These are phyloP conservation scores for Campylomormyrus numenius DNA, from an alignment of 2,113 vertebrate species.

Conservation along the genomic window DNA sequence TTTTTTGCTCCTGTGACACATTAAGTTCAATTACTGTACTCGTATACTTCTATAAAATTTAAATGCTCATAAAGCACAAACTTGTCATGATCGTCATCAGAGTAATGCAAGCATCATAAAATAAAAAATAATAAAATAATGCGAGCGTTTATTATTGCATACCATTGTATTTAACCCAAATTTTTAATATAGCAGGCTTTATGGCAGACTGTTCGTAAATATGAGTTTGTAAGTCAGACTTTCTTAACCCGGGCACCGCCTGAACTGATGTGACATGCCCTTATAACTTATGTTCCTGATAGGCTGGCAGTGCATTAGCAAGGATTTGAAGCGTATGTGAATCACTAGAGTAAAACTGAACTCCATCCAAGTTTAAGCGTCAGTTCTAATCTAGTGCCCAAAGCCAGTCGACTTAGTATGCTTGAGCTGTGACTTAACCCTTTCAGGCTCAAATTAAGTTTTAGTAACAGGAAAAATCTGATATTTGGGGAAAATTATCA, in stretches of 20 bases:
- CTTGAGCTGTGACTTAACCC: background rate
- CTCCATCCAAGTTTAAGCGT: background rate
- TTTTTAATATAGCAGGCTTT: background rate
- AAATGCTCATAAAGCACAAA: background rate
- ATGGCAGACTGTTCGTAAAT: background rate
- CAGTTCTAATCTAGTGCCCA: background rate
- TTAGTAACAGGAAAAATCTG: no score
- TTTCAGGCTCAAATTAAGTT: no score
- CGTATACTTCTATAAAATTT: background rate
- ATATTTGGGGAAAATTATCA: no score
- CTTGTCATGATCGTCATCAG: background rate
- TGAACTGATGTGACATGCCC: background rate
- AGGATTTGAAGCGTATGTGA: background rate
- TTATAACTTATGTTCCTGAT: background rate
- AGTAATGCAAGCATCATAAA: background rate
- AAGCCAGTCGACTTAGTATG: background rate
- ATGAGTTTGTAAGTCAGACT: background rate
- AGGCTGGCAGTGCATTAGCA: background rate
- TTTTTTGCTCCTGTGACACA: background rate
- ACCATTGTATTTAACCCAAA: background rate
- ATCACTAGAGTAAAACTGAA: background rate
- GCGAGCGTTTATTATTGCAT: background rate
- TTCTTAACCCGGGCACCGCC: background rate
- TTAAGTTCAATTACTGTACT: background rate
- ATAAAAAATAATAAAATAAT: background rate